Evolutionary conservation across 2,113 vertebrate genomes (phyloP), one percentile per base, ranked within the genome.

Genomic region (Prolemur simus): DNA sequence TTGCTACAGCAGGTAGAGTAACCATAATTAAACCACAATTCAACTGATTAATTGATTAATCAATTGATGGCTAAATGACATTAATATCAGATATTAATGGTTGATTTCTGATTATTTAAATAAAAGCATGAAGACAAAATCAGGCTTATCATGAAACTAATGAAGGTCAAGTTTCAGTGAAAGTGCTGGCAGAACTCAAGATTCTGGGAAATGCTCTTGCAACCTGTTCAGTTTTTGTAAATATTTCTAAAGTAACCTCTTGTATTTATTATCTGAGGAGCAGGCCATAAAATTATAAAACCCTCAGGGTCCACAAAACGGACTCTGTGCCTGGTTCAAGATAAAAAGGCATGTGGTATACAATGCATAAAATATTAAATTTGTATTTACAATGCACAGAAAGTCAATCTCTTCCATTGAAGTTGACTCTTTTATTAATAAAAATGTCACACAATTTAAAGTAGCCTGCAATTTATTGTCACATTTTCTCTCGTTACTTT

Each of bases 401-500:
- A 96, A 94, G 86, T 88, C 29, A 0, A 96, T 97, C 68, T 89
- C 32, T 91, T 89, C 14, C 69, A 96, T 17, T 89, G 52, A 93
- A 71, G 56, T 81, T 84, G 91, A 95, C 63, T 84, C 56, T 94
- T 95, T 97, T 96, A 96, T 95, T 97, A 96, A 95, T 94, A 96
- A 97, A 95, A 95, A 97, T 97, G 92, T 95, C 95, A 96, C 60
- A 96, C 47, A 80, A 69, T 92, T 20, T 78, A 97, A 97, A 97
- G 78, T 52, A 96, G 73, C 11, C 63, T 85, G 32, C 58, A 93
- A 98, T 97, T 97, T 97, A 97, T 96, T 97, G 93, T 97, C 86
- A 91, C 58, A 96, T 97, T 96, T 97, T 97, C 94, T 93, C 87
- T 96, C 88, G 54, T 97, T 97, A 97, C 71, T 97, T 97, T 96